These are phyloP conservation scores for Stenoptilia bipunctidactyla DNA, from an alignment of 2,888 invertebrate species.

Conservation along the genomic window DNA sequence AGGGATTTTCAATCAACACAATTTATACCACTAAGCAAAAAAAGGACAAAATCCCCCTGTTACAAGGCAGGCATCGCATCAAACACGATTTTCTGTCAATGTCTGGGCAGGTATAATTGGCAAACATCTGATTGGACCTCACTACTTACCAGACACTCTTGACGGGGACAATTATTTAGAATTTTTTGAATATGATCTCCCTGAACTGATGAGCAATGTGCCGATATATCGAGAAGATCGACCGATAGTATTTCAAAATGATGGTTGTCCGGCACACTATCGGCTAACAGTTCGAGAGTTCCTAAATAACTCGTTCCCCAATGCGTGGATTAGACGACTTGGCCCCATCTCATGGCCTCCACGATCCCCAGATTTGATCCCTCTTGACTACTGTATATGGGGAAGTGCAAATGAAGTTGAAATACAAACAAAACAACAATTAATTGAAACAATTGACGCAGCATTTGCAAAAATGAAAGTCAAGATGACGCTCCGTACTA, in stretches of 20 bases:
- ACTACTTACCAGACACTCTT: constrained; percentile 9
- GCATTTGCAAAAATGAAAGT: background rate
- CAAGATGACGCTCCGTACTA: background rate
- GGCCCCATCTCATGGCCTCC: constrained; percentile 11
- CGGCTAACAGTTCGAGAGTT: constrained; percentile 8
- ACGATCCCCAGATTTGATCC: constrained; percentile 15
- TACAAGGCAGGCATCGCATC: background rate
- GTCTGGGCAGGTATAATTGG: constrained; percentile 6
- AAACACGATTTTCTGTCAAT: background rate
- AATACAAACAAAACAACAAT: background rate
- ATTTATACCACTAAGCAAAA: background rate
- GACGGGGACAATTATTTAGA: constrained; percentile 8
- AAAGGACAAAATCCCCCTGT: no score
- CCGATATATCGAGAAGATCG: constrained; percentile 2
- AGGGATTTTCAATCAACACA: background rate
- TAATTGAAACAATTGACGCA: background rate
- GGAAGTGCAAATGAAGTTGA: constrained; percentile 7
- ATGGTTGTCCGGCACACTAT: constrained; percentile 11
- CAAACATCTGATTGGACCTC: constrained; percentile 6
- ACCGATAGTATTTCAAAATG: constrained; percentile 7
- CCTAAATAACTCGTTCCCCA: constrained; percentile 7
- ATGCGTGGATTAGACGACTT: constrained; percentile 7
- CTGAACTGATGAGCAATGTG: background rate
- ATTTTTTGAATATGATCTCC: constrained; percentile 6
- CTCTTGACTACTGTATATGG: constrained; percentile 15